These are phyloP conservation scores for Chroicocephalus ridibundus DNA, from an alignment of 2,113 vertebrate genomes.

Conservation along the genomic window DNA sequence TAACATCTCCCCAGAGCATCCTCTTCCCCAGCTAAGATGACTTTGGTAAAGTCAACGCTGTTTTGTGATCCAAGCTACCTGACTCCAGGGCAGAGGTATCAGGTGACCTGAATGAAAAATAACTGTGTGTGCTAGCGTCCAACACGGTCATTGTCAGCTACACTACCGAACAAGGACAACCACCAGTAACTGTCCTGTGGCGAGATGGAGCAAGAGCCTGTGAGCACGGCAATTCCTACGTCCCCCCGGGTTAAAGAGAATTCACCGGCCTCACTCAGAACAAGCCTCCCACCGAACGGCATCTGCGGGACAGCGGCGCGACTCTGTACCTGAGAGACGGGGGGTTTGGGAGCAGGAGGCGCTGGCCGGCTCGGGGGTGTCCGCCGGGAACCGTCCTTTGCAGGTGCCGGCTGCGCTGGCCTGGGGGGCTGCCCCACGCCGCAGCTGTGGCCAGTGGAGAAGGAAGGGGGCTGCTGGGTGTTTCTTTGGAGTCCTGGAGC, in stretches of 20 bases:
- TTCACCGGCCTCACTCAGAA: background rate
- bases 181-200: background rate
- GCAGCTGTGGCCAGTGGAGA: background rate
- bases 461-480: background rate
- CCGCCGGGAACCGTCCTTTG: slow-evolving; percentile 24
- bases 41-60: background rate
- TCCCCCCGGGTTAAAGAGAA: accelerated
- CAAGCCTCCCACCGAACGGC: background rate
- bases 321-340: slow-evolving; percentile 58
- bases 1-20: background rate
- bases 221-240: background rate
- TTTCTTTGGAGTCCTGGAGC: slow-evolving; percentile 15
- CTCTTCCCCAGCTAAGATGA: background rate
- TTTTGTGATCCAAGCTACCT: background rate
- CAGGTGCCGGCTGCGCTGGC: accelerated
- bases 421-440: background rate
- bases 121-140: background rate
- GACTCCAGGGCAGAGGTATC: background rate
- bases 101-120: background rate
- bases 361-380: slow-evolving; percentile 75
- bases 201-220: accelerated
- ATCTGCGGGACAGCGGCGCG: accelerated
- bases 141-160: background rate
- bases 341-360: slow-evolving; percentile 71
- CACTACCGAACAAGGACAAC: background rate